A percentile compares a stretch with the other conserved stretches of the same genome.
Evolutionary conservation across 2,113 vertebrate species (phyloP).

Genomic region (Planiliza haematocheilus): DNA sequence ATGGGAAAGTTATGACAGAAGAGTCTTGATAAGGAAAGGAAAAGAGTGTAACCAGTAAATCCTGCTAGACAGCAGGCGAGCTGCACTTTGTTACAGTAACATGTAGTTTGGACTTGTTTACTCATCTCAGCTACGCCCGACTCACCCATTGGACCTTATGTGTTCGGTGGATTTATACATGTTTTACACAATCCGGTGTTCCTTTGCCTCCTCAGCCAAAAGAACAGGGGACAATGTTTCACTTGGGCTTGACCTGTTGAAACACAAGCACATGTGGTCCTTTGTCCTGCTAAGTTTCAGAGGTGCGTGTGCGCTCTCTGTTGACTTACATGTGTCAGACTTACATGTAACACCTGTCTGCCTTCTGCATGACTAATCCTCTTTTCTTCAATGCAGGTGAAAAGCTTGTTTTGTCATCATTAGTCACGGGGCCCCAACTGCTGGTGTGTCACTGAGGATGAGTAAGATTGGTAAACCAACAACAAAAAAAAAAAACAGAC

Average conservation of each 20-base stretch:
- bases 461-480: constrained; percentile 39
- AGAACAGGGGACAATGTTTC: constrained; percentile 45
- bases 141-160: constrained; percentile 62
- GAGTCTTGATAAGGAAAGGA: constrained; percentile 48
- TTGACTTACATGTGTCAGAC: constrained; percentile 16
- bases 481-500: constrained; percentile 20
- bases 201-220: constrained; percentile 21
- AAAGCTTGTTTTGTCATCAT: constrained; percentile 60
- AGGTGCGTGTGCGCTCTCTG: background rate
- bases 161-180: constrained; percentile 27
- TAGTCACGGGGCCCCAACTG: constrained; percentile 60
- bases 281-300: constrained; percentile 13
- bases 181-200: constrained; percentile 14
- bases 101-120: constrained; percentile 79
- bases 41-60: constrained; percentile 63
- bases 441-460: constrained; percentile 45
- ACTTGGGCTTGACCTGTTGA: constrained; percentile 19
- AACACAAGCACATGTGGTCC: constrained; percentile 13
- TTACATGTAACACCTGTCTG: constrained; percentile 30
- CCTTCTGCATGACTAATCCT: constrained; percentile 59
- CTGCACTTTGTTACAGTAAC: constrained; percentile 64
- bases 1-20: constrained; percentile 47
- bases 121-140: constrained; percentile 53
- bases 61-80: constrained; percentile 51
- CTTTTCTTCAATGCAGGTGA: constrained; percentile 52